Conservation (phyloP, 2,113 vertebrate genomes). For the Petaurus breviceps region DNA sequence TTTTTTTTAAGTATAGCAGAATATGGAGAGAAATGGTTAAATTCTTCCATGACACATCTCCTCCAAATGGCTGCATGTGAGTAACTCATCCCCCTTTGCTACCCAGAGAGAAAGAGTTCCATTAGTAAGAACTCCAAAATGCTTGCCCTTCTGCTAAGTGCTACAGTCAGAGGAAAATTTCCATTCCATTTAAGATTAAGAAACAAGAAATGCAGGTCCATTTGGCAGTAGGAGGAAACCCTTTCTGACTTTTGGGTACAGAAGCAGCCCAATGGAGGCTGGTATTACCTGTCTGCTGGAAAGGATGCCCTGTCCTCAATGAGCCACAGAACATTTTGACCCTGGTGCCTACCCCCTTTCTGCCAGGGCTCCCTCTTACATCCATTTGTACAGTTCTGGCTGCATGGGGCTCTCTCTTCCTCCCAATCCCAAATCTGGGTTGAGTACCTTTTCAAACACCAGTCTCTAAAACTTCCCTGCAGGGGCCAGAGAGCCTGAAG, state of each 20-base stretch:
- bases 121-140: not conserved
- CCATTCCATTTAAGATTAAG: not conserved
- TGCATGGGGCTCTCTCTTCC: not conserved
- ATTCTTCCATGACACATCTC: not conserved
- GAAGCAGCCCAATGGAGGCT: not conserved
- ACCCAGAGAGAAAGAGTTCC: not conserved
- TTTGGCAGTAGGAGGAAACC: not conserved
- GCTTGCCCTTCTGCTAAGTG: not conserved
- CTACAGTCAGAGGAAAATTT: not conserved
- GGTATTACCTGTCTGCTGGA: not conserved
- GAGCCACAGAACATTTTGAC: not conserved
- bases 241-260: not conserved
- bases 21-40: not conserved
- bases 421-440: not conserved
- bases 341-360: not conserved
- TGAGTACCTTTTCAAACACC: not conserved
- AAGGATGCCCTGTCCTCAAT: not conserved
- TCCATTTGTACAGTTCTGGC: not conserved
- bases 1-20: not conserved
- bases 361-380: not conserved
- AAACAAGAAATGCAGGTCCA: not conserved
- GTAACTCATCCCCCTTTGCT: not conserved
- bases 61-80: not conserved
- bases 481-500: not conserved
- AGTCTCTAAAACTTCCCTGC: too few species aligned